A percentile compares a stretch with the other conserved stretches of the same genome.
Evolutionary conservation across 2,888 invertebrate genomes (phyloP).

Genomic region (Synanthedon tipuliformis): DNA sequence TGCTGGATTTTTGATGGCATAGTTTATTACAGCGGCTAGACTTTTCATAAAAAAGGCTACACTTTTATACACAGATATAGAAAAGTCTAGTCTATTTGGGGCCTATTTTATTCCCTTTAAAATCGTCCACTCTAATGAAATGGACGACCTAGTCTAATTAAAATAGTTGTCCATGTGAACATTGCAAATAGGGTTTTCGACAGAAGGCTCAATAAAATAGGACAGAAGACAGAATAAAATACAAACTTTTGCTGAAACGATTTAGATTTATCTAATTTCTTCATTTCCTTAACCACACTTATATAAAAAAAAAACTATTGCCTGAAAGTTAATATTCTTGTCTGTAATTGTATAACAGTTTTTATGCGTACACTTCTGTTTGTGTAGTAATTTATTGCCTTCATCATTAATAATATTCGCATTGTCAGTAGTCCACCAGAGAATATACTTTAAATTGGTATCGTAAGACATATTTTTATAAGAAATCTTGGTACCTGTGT

Average conservation of each 20-base stretch:
- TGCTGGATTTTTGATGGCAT: slow-evolving; percentile 22
- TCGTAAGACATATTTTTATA: background rate
- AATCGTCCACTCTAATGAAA: slow-evolving; percentile 41
- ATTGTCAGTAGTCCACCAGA: slow-evolving; percentile 8
- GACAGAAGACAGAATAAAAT: no score
- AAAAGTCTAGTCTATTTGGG: no score
- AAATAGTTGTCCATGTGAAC: slow-evolving; percentile 35
- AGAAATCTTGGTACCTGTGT: background rate
- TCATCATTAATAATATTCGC: slow-evolving; percentile 9
- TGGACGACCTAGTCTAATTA: slow-evolving; percentile 61
- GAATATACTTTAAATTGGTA: slow-evolving; percentile 28
- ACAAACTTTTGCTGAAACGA: slow-evolving; percentile 40
- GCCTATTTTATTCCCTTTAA: slow-evolving; percentile 21
- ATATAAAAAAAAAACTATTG: slow-evolving; percentile 43
- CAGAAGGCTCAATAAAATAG: slow-evolving; percentile 33
- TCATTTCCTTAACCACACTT: slow-evolving; percentile 18
- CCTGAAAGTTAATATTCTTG: slow-evolving; percentile 37
- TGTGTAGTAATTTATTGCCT: slow-evolving; percentile 29
- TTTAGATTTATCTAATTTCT: slow-evolving; percentile 16
- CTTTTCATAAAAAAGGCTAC: slow-evolving; percentile 16
- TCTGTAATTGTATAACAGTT: slow-evolving; percentile 47
- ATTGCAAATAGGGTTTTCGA: slow-evolving; percentile 34
- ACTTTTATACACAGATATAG: no score
- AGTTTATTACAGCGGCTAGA: slow-evolving; percentile 26
- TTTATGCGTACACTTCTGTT: slow-evolving; percentile 26